Conservation (phyloP, 2,113 vertebrate species). For the Gorilla gorilla region DNA sequence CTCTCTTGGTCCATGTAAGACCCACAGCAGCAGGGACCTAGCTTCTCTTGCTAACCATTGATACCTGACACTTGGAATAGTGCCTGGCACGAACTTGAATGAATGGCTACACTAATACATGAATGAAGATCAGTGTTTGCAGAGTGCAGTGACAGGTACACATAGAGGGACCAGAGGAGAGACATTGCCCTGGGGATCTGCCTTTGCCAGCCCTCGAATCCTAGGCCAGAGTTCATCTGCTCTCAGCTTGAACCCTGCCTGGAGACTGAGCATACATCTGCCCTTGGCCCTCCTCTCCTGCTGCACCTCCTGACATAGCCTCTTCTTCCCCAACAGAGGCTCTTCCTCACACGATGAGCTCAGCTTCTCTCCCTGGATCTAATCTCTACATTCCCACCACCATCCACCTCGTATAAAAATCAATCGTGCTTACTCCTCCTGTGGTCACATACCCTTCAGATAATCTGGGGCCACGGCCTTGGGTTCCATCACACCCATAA, state of each 20-base stretch:
- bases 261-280: neutral
- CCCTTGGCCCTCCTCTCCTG: neutral
- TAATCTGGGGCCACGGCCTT: neutral
- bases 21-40: neutral
- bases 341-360: neutral
- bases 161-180: neutral
- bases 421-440: neutral
- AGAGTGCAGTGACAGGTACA: too few relatives aligned
- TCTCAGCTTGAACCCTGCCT: neutral
- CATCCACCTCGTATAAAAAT: neutral
- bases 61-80: neutral
- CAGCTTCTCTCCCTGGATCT: slow-evolving; percentile 7
- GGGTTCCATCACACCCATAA: neutral
- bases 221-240: neutral
- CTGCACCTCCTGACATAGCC: neutral
- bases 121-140: neutral
- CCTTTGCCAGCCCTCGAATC: neutral
- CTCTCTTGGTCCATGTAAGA: neutral
- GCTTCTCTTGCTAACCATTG: neutral
- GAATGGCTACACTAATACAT: neutral
- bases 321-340: neutral
- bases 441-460: neutral
- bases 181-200: neutral
- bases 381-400: neutral
- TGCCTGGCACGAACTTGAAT: neutral